Base-by-base conservation (phyloP, 2,113 vertebrate species). In the Sciurus niger region DNA sequence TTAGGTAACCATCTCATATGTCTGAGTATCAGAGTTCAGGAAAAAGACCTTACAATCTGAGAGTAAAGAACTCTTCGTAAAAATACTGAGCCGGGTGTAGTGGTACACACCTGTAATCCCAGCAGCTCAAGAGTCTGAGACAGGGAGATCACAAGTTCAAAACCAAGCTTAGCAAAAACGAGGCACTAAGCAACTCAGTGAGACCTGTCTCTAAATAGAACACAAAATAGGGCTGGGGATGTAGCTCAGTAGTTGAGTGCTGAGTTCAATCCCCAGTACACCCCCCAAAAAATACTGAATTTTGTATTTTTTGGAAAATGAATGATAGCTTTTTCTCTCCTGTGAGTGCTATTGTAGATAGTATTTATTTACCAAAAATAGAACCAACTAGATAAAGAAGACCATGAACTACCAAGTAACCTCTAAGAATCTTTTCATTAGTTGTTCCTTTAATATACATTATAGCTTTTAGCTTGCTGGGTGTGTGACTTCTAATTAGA, bases 401-500 rank as follows among this genome's bases (percentile, higher is more conserved):
- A 87, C 28, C 24, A 10, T 63, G 48, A 60, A 68, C 74, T 40
- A 53, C 8, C 43, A 96, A 55, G 20, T 86, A 87, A 89, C 58
- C 37, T 43, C 74, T 72, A 60, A 60, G 34, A 76, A 63, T 92
- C n/a, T 70, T 79, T 90, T 93, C 30, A 37, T 32, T 37, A 0
- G 32, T n/a, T 90, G 8, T 96, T 67, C 22, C 48, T 92, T 95
- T 83, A 53, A 48, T 60, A 53, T 68, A 55, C 67, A 70, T 76
- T 68, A 37, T 2, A 46, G 63, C 34, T 55, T 89, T 80, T 91
- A 16, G 16, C 22, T 28, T 74, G 55, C 11, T 70, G 14, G 34
- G 0, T 90, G 8, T 93, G 48, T 90, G 65, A 85, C 48, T 92
- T 95, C 58, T 74, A 80, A 48, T n/a, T 74, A 79, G 28, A 97